Conservation (phyloP, 2,888 invertebrate species). For the Bruchidius siliquastri region DNA sequence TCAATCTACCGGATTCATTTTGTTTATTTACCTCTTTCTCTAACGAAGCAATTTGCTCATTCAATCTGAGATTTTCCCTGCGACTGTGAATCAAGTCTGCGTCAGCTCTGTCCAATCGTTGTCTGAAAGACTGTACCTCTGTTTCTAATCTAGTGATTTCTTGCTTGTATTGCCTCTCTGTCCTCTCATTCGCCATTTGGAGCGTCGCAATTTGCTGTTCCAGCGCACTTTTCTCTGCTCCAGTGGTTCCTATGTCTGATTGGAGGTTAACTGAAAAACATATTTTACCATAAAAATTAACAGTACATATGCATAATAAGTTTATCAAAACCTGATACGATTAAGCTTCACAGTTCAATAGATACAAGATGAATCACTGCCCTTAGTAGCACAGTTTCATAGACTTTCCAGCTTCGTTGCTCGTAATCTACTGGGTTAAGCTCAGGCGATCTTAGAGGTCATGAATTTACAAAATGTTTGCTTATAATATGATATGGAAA, state of each 20-base stretch:
- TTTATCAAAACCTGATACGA: too few relatives aligned
- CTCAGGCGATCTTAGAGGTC: too few relatives aligned
- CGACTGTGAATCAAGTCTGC: slow-evolving; percentile 76
- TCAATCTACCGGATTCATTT: too few relatives aligned
- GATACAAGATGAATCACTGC: too few relatives aligned
- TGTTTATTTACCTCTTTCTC: slow-evolving; percentile 67
- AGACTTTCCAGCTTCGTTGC: too few relatives aligned
- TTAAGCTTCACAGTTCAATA: too few relatives aligned
- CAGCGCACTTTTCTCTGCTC: slow-evolving; percentile 72
- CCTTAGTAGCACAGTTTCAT: too few relatives aligned
- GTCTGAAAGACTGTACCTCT: slow-evolving; percentile 69
- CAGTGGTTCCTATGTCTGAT: slow-evolving; percentile 69
- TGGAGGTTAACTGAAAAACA: slow-evolving; percentile 61
- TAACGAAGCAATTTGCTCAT: slow-evolving; percentile 71
- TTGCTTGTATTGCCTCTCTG: slow-evolving; percentile 71
- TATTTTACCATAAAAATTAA: too few relatives aligned
- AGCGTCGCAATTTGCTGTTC: slow-evolving; percentile 75
- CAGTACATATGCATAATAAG: too few relatives aligned
- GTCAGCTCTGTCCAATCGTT: slow-evolving; percentile 74
- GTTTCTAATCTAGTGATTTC: slow-evolving; percentile 71
- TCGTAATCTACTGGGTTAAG: too few relatives aligned
- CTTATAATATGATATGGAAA: too few relatives aligned
- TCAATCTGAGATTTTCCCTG: slow-evolving; percentile 71
- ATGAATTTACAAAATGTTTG: too few relatives aligned
- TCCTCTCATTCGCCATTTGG: slow-evolving; percentile 61